A percentile compares a stretch with the other conserved stretches of the same genome.
Conservation (phyloP, 2,888 invertebrate species). For the Agriopis leucophaearia region DNA sequence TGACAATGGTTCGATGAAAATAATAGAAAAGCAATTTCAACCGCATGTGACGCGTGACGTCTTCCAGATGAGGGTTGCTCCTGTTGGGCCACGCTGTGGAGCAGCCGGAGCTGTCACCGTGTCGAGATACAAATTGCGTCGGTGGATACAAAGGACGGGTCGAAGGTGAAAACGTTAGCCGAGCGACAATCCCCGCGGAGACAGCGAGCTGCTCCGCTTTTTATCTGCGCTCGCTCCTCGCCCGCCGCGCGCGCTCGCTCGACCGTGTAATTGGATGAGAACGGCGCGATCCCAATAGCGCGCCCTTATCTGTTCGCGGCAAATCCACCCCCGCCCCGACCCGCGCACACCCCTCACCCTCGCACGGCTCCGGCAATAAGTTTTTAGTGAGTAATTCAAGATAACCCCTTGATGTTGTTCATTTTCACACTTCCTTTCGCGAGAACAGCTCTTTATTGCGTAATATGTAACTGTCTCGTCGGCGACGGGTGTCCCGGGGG, state of each 20-base stretch:
- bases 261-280: constrained; percentile 87
- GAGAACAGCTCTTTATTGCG: constrained; percentile 87
- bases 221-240: constrained; percentile 79
- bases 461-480: constrained; percentile 85
- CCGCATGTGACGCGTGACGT: constrained; percentile 20
- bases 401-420: constrained; percentile 87
- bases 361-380: constrained; percentile 77
- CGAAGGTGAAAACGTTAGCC: constrained; percentile 81
- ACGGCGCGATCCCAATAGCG: constrained; percentile 86
- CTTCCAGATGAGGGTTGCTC: constrained; percentile 28
- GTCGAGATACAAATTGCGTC: constrained; percentile 59
- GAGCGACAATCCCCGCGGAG: constrained; percentile 84
- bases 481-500: constrained; percentile 82
- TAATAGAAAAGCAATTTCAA: constrained; percentile 31
- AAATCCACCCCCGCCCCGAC: constrained; percentile 71
- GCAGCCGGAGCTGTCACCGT: constrained; percentile 51
- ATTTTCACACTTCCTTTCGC: constrained; percentile 87
- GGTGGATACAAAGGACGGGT: constrained; percentile 65
- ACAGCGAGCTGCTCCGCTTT: constrained; percentile 78
- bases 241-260: constrained; percentile 79
- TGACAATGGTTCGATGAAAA: background rate
- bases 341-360: constrained; percentile 59
- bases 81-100: constrained; percentile 18
- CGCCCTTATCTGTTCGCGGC: constrained; percentile 86
- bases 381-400: constrained; percentile 87